A percentile compares a stretch with the other conserved stretches of the same genome.
These are phyloP conservation scores for Cettia cetti DNA, from an alignment of 2,113 vertebrate species.

Conservation along the genomic window DNA sequence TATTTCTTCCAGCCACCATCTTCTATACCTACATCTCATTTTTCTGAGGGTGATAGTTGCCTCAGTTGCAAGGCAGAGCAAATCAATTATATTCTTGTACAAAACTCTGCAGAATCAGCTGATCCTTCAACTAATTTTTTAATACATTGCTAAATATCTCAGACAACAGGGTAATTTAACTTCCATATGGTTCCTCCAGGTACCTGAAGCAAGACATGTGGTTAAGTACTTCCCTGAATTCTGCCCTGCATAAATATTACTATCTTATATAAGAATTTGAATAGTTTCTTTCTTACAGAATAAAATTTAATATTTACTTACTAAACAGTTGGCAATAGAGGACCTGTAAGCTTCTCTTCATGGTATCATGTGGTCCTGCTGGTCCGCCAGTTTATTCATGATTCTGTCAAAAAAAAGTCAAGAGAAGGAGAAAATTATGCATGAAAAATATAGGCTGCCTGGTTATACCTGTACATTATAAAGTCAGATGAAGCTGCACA, in stretches of 20 bases:
- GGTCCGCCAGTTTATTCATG: conserved; percentile 97
- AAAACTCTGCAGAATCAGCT: not conserved
- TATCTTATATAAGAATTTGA: not conserved
- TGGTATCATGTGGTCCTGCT: conserved; percentile 98
- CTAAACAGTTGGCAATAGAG: conserved; percentile 97
- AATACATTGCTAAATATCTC: not conserved
- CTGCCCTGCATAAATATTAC: not conserved
- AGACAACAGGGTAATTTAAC: not conserved
- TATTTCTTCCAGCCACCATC: not conserved
- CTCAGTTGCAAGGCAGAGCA: not conserved
- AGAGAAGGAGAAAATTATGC: not conserved
- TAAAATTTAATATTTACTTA: conserved; percentile 73
- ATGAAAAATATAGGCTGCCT: not conserved
- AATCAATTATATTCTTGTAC: not conserved
- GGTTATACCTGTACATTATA: not conserved
- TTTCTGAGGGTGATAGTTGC: not conserved
- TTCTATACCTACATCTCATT: not conserved
- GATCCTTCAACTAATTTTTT: not conserved
- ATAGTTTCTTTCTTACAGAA: not conserved
- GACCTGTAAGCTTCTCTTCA: conserved; percentile 99
- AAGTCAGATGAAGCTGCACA: not conserved
- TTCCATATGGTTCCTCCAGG: not conserved
- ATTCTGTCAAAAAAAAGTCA: conserved; percentile 79
- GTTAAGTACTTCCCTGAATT: not conserved
- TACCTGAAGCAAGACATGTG: not conserved